Evolutionary conservation across 2,797 vertebrate genomes (phyloP), one percentile per base, ranked within the genome.

Genomic region (Falco novaeseelandiae): DNA sequence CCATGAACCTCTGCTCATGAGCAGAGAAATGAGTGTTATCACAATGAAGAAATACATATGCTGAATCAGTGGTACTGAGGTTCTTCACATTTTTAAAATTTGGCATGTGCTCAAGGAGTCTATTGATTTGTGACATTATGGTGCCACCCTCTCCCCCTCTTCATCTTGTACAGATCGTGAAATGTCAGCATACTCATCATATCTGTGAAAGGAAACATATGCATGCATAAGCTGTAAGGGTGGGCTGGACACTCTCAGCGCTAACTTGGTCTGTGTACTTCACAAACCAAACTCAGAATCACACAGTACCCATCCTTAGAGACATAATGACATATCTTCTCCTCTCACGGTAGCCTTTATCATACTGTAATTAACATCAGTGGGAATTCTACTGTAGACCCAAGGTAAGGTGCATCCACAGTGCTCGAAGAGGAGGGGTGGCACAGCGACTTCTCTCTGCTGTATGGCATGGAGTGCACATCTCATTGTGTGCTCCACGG

Each of bases 381-480:
- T 6, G 27, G 10, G 15, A 76, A 65, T 30, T 67, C 44, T n/a
- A 8, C 49, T 80, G 40, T 19, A 52, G 32, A 30, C 3, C 2
- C 13, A 55, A 72, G 12, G 25, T 9, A 11, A 80, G 27, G 46
- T 29, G 9, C 5, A 38, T 30, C 7, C 36, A 34, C 58, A 59
- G 16, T 2, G 8, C 21, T 25, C 11, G 15, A 0, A 14, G 42
- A 79, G 5, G 40, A 48, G 71, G 22, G 20, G 8, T 7, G 1
- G 1, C 2, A 5, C 1, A 4, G 20, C 1, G 4, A 25, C 38
- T 67, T 34, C 10, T 12, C 7, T 49, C 25, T 40, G 12, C 26
- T 30, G 2, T 6, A 8, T 2, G 14, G 8, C 29, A 34, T 1
- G 5, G 49, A 51, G 3, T 27, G 12, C 42, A 30, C 0, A 1